Evolutionary conservation across 2,113 vertebrate genomes (phyloP), one percentile per base, ranked within the genome.

Genomic region (Triplophysa siluroides): DNA sequence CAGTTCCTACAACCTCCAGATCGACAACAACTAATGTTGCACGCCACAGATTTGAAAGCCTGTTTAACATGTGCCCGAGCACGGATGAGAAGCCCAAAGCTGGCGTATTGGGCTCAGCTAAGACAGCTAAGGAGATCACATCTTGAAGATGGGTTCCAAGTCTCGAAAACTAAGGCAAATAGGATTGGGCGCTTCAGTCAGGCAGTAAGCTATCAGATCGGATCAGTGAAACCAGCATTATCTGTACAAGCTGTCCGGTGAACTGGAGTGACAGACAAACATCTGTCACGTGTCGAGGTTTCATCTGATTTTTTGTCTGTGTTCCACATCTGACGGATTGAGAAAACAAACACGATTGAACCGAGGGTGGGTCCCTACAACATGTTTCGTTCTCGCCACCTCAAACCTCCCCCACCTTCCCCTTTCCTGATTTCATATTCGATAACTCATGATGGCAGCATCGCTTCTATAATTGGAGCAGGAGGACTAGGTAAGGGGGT

Each of bases 371-470:
- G 77, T 33, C 73, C 64, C 50, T 72, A 24, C 24, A 54, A 63
- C 8, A 33, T 10, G 16, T 29, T 60, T 86, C 72, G 84, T 84
- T 88, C 79, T 87, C 89, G 85, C 83, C 88, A 52, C 76, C 85
- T 81, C 56, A 71, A 80, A 58, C 64, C 72, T 29, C 52, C 24
- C 21, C 47, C 54, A 54, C 73, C 10, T 70, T 56, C 43, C 11
- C 0, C 80, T 81, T 76, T 80, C 74, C 19, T 78, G 83, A 67
- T 45, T 66, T 66, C 47, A 80, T 60, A 54, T 79, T 80, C 76
- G 71, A 89, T 81, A 86, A 89, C 81, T 91, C 84, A 89, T 87
- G 87, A 87, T 72, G 80, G 73, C 78, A 84, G 78, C 81, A 80
- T 72, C 81, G 83, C 84, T 88, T 62, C 75, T 67, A 80, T 90